Conservation (phyloP, 2,888 invertebrate genomes). For the Trissoscelio sp. region DNA sequence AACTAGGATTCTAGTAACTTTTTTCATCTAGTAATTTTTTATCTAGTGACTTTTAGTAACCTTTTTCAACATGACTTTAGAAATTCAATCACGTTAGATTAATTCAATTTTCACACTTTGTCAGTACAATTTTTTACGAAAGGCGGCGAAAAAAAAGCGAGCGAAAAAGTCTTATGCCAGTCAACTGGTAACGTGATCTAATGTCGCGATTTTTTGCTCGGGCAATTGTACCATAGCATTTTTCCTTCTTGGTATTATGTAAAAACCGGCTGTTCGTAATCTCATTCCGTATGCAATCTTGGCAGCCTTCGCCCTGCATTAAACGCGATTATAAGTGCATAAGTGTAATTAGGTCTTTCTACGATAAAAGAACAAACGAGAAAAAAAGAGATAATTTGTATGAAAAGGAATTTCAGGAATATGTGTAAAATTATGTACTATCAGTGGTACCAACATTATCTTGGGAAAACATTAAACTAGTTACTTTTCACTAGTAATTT, state of each 20-base stretch:
- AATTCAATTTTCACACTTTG: constrained; percentile 29
- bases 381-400: not conserved
- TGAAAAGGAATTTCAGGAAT: not conserved
- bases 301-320: constrained; percentile 59
- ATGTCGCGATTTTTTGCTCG: constrained; percentile 41
- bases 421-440: too few species aligned
- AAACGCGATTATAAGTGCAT: constrained; percentile 49
- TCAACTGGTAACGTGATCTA: constrained; percentile 46
- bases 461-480: too few species aligned
- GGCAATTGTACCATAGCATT: constrained; percentile 52
- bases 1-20: too few species aligned
- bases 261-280: constrained; percentile 58
- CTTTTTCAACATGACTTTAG: too few species aligned
- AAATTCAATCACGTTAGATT: not conserved
- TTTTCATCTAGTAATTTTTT: not conserved
- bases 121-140: constrained; percentile 14
- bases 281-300: constrained; percentile 60
- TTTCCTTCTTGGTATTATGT: constrained; percentile 54
- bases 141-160: not conserved
- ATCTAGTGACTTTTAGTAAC: not conserved
- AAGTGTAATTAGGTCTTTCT: constrained; percentile 52
- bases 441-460: too few species aligned
- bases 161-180: constrained; percentile 23
- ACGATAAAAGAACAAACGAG: constrained; percentile 2
- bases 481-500: too few species aligned